Percentiles rank a stretch among this genome's conserved stretches.
Conservation (phyloP, 2,797 vertebrate species). For the Pseudomugil tenellus region DNA sequence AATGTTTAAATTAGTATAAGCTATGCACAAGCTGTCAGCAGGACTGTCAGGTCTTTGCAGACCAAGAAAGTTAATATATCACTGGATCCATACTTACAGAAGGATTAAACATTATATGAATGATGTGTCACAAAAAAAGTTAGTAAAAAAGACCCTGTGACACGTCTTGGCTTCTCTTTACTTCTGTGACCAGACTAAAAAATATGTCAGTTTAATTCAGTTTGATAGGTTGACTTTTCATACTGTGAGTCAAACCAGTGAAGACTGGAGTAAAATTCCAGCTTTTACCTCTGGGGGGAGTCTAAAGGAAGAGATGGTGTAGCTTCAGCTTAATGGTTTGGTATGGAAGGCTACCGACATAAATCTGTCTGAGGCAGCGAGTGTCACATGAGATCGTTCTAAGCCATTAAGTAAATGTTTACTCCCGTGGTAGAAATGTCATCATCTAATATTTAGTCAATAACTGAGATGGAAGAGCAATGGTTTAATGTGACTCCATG, state of each 20-base stretch:
- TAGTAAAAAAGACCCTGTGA: background rate
- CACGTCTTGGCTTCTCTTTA: background rate
- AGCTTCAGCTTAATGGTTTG: conserved; percentile 33
- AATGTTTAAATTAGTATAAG: background rate
- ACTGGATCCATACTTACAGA: background rate
- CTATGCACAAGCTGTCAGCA: background rate
- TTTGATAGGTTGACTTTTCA: background rate
- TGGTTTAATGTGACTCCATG: conserved; percentile 43
- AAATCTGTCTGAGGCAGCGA: conserved; percentile 22
- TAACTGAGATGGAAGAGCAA: conserved; percentile 48
- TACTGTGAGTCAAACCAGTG: background rate
- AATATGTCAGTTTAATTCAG: background rate
- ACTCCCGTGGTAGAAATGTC: conserved; percentile 45
- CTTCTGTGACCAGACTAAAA: background rate
- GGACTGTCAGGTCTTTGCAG: background rate
- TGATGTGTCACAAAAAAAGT: background rate
- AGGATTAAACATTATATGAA: background rate
- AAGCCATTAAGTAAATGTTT: conserved; percentile 53
- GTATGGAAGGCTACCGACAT: conserved; percentile 50
- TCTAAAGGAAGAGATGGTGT: conserved; percentile 34
- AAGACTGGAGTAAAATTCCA: background rate
- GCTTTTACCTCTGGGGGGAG: conserved; percentile 67
- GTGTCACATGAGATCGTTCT: conserved; percentile 42
- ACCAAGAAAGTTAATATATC: background rate
- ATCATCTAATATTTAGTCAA: conserved; percentile 49